Evolutionary conservation across 92 coral and sea anemone genomes (phyloP), one percentile per base, ranked within the genome.

Genomic region (Heliopora coerulea): DNA sequence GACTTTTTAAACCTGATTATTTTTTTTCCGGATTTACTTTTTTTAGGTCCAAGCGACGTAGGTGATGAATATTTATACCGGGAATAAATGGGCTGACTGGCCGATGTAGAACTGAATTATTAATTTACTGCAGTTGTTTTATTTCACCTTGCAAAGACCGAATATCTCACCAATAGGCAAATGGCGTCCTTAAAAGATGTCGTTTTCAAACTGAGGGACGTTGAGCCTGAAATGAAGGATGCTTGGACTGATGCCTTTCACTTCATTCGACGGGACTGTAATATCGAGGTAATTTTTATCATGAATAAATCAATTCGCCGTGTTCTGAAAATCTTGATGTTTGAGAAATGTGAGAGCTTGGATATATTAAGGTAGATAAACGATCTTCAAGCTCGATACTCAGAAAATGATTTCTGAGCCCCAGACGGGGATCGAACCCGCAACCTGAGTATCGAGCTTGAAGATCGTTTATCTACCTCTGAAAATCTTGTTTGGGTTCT

Each of bases 161-260:
- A 63, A 21, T 8, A 15, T 62, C 8, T 6, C n/a, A n/a, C n/a
- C 58, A 19, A 25, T 59, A 21, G 18, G 14, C 7, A 25, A 13
- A 68, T 70, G 77, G 77, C 62, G 49, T 79, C 83, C 62, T 56
- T 61, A 67, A 59, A 60, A 59, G 34, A 23, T 58, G 76, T 85
- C 34, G 75, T 68, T 21, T 85, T 80, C 58, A 74, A 80, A 52
- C 40, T 86, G 25, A 80, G 89, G n/a, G 89, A 86, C 61, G 63
- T 68, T n/a, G 83, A 86, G 40, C 59, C 83, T 21, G 68, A n/a
- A 25, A 86, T 86, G 81, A 40, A 68, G 4, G 64, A 44, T 29
- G 86, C 89, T 50, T 86, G 89, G 89, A 40, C 68, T 29, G 48
- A 70, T 46, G 83, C 85, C 3, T 86, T 86, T 82, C 77, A 70